Conservation (phyloP, 2,888 invertebrate genomes). For the Amphipoea lucens region DNA sequence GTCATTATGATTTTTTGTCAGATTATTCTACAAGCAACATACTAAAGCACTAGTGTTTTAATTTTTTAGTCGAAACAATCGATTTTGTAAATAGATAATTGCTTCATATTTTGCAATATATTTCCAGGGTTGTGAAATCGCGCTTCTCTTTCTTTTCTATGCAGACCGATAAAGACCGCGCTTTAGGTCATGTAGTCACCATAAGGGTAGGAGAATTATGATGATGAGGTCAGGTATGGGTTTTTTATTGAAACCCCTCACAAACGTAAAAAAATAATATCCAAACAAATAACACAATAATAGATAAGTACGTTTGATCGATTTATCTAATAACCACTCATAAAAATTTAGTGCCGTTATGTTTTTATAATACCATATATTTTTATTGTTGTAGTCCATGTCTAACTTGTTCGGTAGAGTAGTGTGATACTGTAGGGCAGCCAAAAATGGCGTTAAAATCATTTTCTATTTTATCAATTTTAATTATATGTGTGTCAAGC, state of each 20-base stretch:
- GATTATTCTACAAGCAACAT: too few species aligned
- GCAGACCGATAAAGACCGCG: too few species aligned
- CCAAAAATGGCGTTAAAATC: constrained; percentile 66
- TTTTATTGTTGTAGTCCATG: constrained; percentile 29
- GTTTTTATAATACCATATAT: constrained; percentile 27
- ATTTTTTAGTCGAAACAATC: too few species aligned
- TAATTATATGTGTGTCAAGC: constrained; percentile 55
- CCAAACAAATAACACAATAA: background rate
- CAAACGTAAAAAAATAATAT: background rate
- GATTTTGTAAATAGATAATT: too few species aligned
- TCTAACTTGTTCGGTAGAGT: constrained; percentile 13
- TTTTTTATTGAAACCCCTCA: background rate
- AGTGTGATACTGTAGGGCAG: background rate
- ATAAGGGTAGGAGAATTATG: too few species aligned
- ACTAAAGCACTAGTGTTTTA: too few species aligned
- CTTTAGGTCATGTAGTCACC: too few species aligned
- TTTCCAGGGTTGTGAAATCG: too few species aligned
- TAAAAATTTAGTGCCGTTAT: constrained; percentile 48
- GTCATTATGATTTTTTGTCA: too few species aligned
- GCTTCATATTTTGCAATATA: too few species aligned
- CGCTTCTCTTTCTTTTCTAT: too few species aligned
- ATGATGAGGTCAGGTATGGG: too few species aligned
- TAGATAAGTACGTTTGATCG: background rate
- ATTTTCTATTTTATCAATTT: constrained; percentile 51
- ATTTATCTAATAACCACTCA: constrained; percentile 19